A percentile compares a stretch with the other conserved stretches of the same genome.
Conservation (phyloP, 2,888 invertebrate species). For the Spilarctia lutea region DNA sequence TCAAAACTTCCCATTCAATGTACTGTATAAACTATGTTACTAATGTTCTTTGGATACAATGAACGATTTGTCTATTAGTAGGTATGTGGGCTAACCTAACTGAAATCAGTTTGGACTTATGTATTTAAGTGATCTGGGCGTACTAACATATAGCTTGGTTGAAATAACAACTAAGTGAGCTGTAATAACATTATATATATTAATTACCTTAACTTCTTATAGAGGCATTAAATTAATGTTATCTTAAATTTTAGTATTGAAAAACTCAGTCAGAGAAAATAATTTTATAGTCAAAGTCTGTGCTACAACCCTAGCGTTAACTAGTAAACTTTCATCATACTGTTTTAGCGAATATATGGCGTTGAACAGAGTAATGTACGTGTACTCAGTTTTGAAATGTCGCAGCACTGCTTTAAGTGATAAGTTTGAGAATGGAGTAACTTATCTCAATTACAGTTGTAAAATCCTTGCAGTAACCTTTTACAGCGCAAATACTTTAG, state of each 20-base stretch:
- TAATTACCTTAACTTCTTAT: too few species aligned
- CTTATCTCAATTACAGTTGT: not conserved
- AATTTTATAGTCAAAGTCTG: not conserved
- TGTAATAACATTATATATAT: too few species aligned
- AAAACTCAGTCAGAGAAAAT: not conserved
- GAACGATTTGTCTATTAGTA: too few species aligned
- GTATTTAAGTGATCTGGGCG: too few species aligned
- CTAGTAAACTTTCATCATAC: conserved; percentile 1
- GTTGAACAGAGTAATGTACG: not conserved
- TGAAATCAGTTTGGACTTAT: too few species aligned
- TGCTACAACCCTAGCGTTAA: not conserved
- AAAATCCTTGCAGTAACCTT: not conserved
- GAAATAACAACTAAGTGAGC: too few species aligned
- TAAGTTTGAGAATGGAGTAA: not conserved
- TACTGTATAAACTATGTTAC: too few species aligned
- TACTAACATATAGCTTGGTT: too few species aligned
- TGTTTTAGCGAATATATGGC: not conserved
- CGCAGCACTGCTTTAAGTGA: not conserved
- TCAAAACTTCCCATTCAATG: too few species aligned
- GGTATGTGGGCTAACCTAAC: too few species aligned
- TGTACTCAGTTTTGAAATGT: not conserved
- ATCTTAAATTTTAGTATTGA: not conserved
- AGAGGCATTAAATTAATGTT: too few species aligned
- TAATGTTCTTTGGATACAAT: too few species aligned
- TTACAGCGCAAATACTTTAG: not conserved